A percentile compares a stretch with the other conserved stretches of the same genome.
phyloP scores from a whole-genome alignment of 2,797 vertebrate genomes.

The Triplophysa yarkandensis region DNA sequence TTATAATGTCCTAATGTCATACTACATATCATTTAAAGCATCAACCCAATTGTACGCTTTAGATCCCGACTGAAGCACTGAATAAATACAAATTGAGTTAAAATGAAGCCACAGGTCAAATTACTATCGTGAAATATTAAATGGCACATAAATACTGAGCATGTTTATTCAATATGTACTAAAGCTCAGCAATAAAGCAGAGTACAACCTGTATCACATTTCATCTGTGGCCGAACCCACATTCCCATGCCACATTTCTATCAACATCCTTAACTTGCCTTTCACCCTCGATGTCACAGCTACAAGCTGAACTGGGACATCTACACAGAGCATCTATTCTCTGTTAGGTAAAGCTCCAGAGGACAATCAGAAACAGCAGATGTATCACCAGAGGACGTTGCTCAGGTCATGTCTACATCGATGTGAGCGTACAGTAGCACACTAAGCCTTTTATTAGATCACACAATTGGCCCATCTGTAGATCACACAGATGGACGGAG shows the following conservation, averaged over 20 bases:
- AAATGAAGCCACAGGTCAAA: no score
- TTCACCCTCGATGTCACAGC: slow-evolving; percentile 26
- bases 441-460: slow-evolving; percentile 47
- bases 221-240: slow-evolving; percentile 19
- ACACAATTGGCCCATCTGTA: slow-evolving; percentile 56
- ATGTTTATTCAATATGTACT: background rate
- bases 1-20: no score
- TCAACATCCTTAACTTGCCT: slow-evolving; percentile 48
- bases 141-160: background rate
- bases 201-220: background rate
- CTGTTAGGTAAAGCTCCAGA: slow-evolving; percentile 40
- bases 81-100: background rate
- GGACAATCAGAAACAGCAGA: slow-evolving; percentile 52
- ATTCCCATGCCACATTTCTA: slow-evolving; percentile 21
- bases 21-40: no score
- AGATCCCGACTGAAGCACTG: background rate
- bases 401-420: slow-evolving; percentile 49
- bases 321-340: slow-evolving; percentile 53
- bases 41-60: no score
- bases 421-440: slow-evolving; percentile 49
- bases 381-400: slow-evolving; percentile 50
- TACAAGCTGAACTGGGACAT: slow-evolving; percentile 28
- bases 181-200: background rate
- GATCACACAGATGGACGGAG: slow-evolving; percentile 47
- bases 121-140: background rate